A percentile compares a stretch with the other conserved stretches of the same genome.
These are phyloP conservation scores for Tyrannus savana DNA, from an alignment of 2,113 vertebrate species.

Conservation along the genomic window DNA sequence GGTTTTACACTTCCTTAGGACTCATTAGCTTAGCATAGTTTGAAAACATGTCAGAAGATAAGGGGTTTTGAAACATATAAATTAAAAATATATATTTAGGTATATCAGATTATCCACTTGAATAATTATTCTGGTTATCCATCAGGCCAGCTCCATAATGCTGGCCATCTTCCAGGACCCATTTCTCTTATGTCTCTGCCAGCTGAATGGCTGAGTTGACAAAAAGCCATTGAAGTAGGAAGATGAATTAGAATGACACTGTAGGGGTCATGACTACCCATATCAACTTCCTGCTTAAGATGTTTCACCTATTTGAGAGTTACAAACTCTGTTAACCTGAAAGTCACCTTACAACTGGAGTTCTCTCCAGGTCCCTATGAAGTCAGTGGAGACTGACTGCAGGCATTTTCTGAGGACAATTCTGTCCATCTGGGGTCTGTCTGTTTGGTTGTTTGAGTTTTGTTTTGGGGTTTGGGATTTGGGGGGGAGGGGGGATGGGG, in stretches of 20 bases:
- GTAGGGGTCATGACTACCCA: background rate
- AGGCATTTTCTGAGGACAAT: background rate
- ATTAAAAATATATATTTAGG: background rate
- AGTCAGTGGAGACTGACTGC: background rate
- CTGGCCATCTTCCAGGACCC: background rate
- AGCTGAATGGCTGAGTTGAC: background rate
- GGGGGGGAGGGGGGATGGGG: too few species aligned
- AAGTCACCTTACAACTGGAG: background rate
- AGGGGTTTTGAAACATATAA: background rate
- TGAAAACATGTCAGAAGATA: background rate
- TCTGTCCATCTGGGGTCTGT: background rate
- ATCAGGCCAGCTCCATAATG: background rate
- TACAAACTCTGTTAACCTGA: background rate
- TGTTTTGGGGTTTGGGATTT: background rate
- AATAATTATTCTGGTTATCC: background rate
- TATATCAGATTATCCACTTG: background rate
- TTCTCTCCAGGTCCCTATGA: background rate
- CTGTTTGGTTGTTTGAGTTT: background rate
- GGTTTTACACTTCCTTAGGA: background rate
- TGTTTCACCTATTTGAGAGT: background rate
- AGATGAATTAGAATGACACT: background rate
- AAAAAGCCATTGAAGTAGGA: background rate
- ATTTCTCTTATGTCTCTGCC: background rate
- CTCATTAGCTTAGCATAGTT: background rate
- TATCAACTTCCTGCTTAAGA: background rate